phyloP scores from a whole-genome alignment of 2,797 vertebrate genomes.

The Microctenopoma stevenorrisi region DNA sequence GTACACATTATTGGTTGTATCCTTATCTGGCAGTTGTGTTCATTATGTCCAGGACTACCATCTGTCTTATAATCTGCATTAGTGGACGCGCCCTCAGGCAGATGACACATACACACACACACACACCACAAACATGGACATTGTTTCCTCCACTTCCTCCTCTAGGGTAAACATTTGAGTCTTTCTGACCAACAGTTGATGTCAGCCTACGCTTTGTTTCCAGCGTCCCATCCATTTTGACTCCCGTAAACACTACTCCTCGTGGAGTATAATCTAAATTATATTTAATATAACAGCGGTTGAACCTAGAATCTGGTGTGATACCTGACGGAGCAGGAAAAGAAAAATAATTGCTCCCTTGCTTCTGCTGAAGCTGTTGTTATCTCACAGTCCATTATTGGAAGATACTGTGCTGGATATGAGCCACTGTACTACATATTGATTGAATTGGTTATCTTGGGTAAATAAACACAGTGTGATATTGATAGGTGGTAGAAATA shows the following conservation, averaged over 20 bases:
- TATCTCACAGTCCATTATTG: conserved; percentile 9
- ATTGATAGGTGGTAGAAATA: neutral
- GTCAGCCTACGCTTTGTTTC: conserved; percentile 72
- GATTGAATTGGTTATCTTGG: conserved; percentile 20
- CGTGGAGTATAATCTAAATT: conserved; percentile 54
- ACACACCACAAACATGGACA: neutral
- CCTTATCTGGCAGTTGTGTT: conserved; percentile 52
- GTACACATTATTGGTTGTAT: conserved; percentile 28
- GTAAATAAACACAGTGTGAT: conserved; percentile 7
- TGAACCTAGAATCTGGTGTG: conserved; percentile 57
- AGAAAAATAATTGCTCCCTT: conserved; percentile 39
- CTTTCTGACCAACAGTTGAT: conserved; percentile 64
- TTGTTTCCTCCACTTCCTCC: conserved; percentile 49
- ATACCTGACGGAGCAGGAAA: conserved; percentile 56
- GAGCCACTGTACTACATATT: conserved; percentile 16
- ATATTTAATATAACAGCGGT: conserved; percentile 51
- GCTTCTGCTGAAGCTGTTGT: conserved; percentile 25
- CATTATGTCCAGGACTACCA: conserved; percentile 54
- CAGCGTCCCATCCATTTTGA: conserved; percentile 58
- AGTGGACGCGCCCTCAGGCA: conserved; percentile 61
- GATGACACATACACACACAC: conserved; percentile 36
- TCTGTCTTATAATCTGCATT: conserved; percentile 65
- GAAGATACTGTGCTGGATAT: conserved; percentile 9
- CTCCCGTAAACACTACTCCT: conserved; percentile 57
- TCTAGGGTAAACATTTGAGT: conserved; percentile 57